Evolutionary conservation across 2,113 vertebrate species (phyloP).

Genomic region (Dicaeum eximium): DNA sequence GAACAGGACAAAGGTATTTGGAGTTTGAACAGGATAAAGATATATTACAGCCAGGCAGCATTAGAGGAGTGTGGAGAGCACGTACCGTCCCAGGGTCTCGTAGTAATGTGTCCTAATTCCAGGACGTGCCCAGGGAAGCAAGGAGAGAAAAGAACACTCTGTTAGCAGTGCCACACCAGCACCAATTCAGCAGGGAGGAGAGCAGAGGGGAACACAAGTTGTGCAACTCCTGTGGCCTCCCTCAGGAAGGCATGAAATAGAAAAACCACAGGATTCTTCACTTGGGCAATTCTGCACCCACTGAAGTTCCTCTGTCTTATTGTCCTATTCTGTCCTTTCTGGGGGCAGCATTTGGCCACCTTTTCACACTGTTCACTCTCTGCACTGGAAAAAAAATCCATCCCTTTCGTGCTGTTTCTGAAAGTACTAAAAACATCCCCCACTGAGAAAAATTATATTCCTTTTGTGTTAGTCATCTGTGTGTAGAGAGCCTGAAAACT

Average conservation of each 20-base stretch:
- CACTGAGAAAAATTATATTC: neutral
- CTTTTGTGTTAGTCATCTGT: neutral
- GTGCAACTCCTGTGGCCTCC: neutral
- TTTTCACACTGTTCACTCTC: neutral
- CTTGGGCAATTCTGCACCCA: neutral
- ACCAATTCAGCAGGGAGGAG: neutral
- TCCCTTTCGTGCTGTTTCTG: neutral
- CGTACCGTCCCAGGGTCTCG: conserved; percentile 79
- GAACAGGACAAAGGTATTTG: neutral
- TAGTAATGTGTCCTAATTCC: conserved; percentile 80
- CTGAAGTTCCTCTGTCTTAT: neutral
- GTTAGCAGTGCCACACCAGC: conserved; percentile 12
- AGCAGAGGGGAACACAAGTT: neutral
- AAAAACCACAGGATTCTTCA: neutral
- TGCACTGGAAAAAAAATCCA: neutral
- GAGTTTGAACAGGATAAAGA: neutral
- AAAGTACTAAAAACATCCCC: neutral
- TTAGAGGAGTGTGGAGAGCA: conserved; percentile 12
- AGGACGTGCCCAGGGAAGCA: conserved; percentile 19
- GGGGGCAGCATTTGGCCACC: neutral
- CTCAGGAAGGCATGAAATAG: neutral
- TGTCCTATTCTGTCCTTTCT: neutral
- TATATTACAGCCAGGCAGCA: neutral
- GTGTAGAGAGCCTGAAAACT: neutral
- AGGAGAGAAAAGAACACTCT: conserved; percentile 56